Evolutionary conservation across 2,113 vertebrate genomes (phyloP).

Genomic region (Rhagologus leucostigma): DNA sequence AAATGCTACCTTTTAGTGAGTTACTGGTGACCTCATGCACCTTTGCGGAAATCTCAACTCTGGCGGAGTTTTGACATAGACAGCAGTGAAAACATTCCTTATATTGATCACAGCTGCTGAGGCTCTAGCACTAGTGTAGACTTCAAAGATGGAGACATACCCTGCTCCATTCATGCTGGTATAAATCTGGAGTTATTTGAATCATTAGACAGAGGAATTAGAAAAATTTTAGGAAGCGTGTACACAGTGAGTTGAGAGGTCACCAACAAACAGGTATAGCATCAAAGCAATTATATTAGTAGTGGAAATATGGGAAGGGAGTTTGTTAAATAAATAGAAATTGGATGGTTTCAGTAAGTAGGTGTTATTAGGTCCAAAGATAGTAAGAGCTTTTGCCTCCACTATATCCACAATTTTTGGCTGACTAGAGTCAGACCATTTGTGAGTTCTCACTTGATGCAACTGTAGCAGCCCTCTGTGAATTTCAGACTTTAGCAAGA

Average conservation of each 20-base stretch:
- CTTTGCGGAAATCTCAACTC: background rate
- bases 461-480: background rate
- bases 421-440: background rate
- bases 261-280: background rate
- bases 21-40: background rate
- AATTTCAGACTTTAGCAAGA: background rate
- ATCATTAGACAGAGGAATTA: background rate
- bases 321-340: background rate
- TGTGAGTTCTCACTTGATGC: background rate
- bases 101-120: background rate
- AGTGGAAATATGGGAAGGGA: background rate
- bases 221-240: background rate
- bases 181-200: background rate
- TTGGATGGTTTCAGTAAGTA: background rate
- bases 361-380: background rate
- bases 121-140: background rate
- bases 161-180: background rate
- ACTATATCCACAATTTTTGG: background rate
- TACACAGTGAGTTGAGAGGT: background rate
- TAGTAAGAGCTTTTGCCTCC: background rate
- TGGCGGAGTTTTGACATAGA: background rate
- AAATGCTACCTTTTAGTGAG: background rate
- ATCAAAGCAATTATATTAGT: background rate
- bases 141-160: background rate
- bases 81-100: background rate